Evolutionary conservation across 2,797 vertebrate genomes (phyloP), one percentile per base, ranked within the genome.

Genomic region (Chelon auratus): DNA sequence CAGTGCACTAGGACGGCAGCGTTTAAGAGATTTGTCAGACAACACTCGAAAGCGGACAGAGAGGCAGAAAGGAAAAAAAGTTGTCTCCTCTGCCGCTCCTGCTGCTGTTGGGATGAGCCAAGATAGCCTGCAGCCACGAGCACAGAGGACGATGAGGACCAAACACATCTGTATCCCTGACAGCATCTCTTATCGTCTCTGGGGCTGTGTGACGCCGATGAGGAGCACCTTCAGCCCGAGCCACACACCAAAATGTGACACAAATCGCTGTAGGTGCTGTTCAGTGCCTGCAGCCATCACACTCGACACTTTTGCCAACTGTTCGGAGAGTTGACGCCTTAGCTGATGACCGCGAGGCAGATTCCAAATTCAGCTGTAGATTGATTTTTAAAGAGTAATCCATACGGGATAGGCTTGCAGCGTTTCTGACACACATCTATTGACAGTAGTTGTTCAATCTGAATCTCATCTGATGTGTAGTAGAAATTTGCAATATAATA

Each of bases 91-190:
- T 56, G n/a, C 24, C 54, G 62, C 40, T 59, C n/a, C n/a, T n/a
- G 24, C 33, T 59, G 73, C 74, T 52, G 39, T 51, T 47, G 47
- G 58, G 67, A 68, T 47, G 61, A 75, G 65, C 76, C 75, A 33
- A 17, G 15, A 60, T 15, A 50, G 52, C 76, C 82, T 22, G 71
- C 30, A 67, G 83, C 79, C 83, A 68, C 57, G 67, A 45, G 56
- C 52, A 43, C 40, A 52, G 33, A 56, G 30, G 10, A 67, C 39
- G 63, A 77, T 45, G 69, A 86, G 52, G 70, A 77, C 71, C 47
- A 76, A 63, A 65, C 59, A 75, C 70, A 72, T 76, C 58, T 73
- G 70, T 70, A 72, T 75, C 68, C 51, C 60, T 53, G 64, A 76
- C 76, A 59, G 66, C 72, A 37, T 47, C 37, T 72, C 68, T 66